These are phyloP conservation scores for Alethe diademata DNA, from an alignment of 2,113 vertebrate genomes.

Conservation along the genomic window DNA sequence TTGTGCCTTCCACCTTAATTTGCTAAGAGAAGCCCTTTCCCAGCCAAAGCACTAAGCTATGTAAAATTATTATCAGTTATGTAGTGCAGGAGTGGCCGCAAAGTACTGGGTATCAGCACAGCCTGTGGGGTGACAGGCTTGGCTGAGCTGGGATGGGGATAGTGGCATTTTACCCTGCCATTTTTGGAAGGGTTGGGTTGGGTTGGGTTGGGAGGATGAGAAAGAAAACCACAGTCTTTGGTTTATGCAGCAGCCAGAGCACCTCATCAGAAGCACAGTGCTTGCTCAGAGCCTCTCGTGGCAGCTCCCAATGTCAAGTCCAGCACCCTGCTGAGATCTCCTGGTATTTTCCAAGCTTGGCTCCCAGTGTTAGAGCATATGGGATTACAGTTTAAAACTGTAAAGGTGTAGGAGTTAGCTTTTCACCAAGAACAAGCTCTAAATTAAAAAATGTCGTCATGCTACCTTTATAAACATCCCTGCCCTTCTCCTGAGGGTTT, in stretches of 20 bases:
- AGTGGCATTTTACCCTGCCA: not conserved
- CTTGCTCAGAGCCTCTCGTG: fast-evolving
- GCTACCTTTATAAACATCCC: not conserved
- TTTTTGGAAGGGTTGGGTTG: not conserved
- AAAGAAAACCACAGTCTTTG: not conserved
- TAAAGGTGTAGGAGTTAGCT: not conserved
- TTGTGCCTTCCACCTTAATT: not conserved
- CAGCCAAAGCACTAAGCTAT: not conserved
- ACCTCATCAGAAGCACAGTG: not conserved
- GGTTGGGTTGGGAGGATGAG: not conserved
- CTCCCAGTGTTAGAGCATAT: not conserved
- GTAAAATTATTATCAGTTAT: not conserved
- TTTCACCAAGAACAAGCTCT: not conserved
- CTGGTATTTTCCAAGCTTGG: not conserved
- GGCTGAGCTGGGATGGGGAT: not conserved
- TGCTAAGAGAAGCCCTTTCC: not conserved
- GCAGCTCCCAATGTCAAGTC: not conserved
- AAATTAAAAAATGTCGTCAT: not conserved
- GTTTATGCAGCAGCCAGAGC: not conserved
- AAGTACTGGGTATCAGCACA: not conserved
- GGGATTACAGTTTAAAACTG: not conserved
- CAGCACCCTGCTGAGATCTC: not conserved
- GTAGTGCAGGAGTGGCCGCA: not conserved
- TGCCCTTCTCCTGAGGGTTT: not conserved
- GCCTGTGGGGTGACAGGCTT: not conserved